Percentiles rank a stretch among this genome's conserved stretches.
phyloP scores from a whole-genome alignment of 2,888 invertebrate genomes.

The Ectemnius cavifrons region DNA sequence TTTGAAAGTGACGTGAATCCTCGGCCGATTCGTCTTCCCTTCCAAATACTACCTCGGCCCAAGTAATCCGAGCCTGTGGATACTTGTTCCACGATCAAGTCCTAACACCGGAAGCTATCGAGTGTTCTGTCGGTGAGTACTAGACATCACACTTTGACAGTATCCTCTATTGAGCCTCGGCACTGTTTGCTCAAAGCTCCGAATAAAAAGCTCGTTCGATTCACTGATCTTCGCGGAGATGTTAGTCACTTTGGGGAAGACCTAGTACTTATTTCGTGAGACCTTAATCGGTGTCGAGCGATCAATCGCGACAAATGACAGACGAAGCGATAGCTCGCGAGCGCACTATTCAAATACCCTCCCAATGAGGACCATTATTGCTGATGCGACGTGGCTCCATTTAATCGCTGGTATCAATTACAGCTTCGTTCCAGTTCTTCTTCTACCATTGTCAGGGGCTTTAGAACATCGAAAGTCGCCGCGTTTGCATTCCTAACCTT shows the following conservation, averaged over 20 bases:
- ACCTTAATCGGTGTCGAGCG: background rate
- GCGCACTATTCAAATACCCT: too few species aligned
- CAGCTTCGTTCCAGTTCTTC: too few species aligned
- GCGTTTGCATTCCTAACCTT: slow-evolving; percentile 1
- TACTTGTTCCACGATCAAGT: background rate
- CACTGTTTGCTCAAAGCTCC: too few species aligned
- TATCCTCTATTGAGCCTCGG: too few species aligned
- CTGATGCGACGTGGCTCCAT: background rate
- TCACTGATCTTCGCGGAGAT: background rate
- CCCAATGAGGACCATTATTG: background rate
- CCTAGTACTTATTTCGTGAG: background rate
- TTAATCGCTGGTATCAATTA: background rate
- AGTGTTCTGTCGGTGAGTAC: too few species aligned
- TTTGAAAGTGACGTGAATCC: slow-evolving; percentile 1
- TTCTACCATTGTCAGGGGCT: background rate
- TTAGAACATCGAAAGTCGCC: background rate
- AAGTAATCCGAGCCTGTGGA: slow-evolving; percentile 1
- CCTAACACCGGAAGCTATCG: background rate
- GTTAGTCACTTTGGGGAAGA: too few species aligned
- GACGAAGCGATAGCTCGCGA: background rate
- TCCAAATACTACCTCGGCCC: background rate
- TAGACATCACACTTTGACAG: too few species aligned
- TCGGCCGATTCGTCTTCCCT: background rate
- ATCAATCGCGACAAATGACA: slow-evolving; percentile 3
- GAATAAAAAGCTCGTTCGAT: background rate